Percentiles rank a stretch among this genome's conserved stretches.
Evolutionary conservation across 2,888 invertebrate genomes (phyloP).

Genomic region (Doris montereyensis): DNA sequence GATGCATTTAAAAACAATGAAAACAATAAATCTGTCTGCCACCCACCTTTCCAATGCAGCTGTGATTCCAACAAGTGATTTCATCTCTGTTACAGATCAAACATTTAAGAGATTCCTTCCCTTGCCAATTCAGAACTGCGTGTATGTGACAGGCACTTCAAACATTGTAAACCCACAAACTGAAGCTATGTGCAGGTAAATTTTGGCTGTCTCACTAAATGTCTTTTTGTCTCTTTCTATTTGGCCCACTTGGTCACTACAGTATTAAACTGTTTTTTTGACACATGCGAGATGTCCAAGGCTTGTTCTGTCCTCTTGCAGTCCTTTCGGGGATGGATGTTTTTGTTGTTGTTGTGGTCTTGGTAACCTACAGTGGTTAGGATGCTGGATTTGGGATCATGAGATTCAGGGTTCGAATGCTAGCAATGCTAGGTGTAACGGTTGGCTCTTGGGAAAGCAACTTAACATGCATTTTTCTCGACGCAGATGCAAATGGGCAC

Average conservation of each 20-base stretch:
- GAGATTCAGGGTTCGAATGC: no score
- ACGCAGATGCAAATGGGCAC: not conserved
- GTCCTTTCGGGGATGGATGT: not conserved
- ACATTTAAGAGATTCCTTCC: slow-evolving; percentile 30
- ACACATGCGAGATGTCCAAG: not conserved
- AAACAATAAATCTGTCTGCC: no score
- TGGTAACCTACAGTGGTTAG: not conserved
- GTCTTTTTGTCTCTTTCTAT: not conserved
- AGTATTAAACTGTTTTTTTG: not conserved
- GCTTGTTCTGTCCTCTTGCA: not conserved
- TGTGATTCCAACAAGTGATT: no score
- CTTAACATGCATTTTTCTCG: not conserved
- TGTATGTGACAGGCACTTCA: slow-evolving; percentile 60
- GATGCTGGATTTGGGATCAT: no score
- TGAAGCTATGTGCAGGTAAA: slow-evolving; percentile 58
- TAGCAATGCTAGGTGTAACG: no score
- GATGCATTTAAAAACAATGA: no score
- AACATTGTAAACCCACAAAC: slow-evolving; percentile 49
- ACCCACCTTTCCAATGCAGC: no score
- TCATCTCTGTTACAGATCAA: slow-evolving; percentile 7
- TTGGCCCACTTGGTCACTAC: not conserved
- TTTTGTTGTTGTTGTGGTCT: not conserved
- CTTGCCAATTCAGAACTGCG: slow-evolving; percentile 44
- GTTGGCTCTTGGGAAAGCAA: not conserved
- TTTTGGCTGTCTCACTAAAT: not conserved